These are phyloP conservation scores for Dicentrarchus labrax DNA, from an alignment of 2,113 vertebrate genomes.

Conservation along the genomic window DNA sequence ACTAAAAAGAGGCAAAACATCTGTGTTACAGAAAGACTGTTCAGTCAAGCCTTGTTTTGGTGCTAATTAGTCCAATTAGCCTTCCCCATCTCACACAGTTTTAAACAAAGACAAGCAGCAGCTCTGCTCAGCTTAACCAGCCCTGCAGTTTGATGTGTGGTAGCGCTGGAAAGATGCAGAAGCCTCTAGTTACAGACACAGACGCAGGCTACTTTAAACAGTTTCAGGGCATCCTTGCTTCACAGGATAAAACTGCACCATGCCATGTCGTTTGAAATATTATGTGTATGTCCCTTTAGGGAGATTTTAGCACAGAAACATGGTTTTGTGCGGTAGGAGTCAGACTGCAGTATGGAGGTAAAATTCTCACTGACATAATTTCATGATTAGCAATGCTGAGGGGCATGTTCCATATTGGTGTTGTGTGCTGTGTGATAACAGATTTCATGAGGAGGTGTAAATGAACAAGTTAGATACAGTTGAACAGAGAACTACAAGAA, in stretches of 20 bases:
- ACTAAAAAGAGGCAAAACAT: constrained; percentile 64
- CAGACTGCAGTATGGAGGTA: constrained; percentile 31
- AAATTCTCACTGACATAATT: constrained; percentile 54
- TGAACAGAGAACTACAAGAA: constrained; percentile 49
- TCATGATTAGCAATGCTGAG: constrained; percentile 59
- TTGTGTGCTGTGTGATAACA: constrained; percentile 58
- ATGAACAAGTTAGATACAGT: constrained; percentile 62
- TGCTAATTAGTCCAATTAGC: constrained; percentile 82
- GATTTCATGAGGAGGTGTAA: constrained; percentile 58
- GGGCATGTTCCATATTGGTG: constrained; percentile 52
- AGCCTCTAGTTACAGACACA: constrained; percentile 68
- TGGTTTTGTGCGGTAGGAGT: constrained; percentile 27
- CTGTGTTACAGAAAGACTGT: constrained; percentile 67
- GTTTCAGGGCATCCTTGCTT: constrained; percentile 55
- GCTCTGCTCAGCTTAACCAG: constrained; percentile 59
- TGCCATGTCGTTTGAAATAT: constrained; percentile 46
- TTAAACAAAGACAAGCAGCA: constrained; percentile 71
- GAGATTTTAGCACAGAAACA: constrained; percentile 54
- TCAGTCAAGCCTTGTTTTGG: constrained; percentile 70
- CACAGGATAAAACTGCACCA: constrained; percentile 45
- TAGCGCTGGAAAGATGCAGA: constrained; percentile 61
- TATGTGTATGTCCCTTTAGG: constrained; percentile 47
- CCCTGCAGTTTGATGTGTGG: constrained; percentile 66
- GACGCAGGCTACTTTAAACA: constrained; percentile 63
- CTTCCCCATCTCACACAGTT: constrained; percentile 68